Base-by-base conservation (phyloP, 1,140 invertebrate genomes). In the Drosophila littoralis region DNA sequence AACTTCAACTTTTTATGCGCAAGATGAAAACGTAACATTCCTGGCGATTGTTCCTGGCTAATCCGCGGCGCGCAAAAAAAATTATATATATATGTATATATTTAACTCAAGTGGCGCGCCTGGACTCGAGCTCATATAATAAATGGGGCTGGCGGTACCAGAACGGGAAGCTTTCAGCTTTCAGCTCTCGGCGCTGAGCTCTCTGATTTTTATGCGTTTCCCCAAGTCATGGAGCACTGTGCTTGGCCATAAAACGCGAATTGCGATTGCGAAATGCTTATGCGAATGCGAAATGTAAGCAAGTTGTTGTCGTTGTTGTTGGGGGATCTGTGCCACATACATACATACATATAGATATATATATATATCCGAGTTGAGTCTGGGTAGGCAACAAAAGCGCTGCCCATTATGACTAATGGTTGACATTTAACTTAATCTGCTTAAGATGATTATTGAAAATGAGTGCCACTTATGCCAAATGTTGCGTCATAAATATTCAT, bases 381-480 rank as follows among this genome's bases (percentile, higher is more conserved):
- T 65, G 68, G 68, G 55, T 50, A 77, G 57, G 71, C 65, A 76
- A 65, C 61, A 63, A 81, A 78, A 79, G 79, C 81, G 65, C 73
- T 82, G 83, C 72, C 84, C 84, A 89, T 89, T 89, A 89, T 89
- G 84, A 89, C 84, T 89, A 89, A 89, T 89, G 84, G 85, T 89
- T 89, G 84, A 89, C 84, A 89, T 89, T 89, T 89, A 89, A 84
- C 84, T 84, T 89, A 89, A 89, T 89, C 84, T 89, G 84, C 84
- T 89, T 89, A 89, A 89, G 84, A 89, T 89, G 84, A 89, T 89
- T 89, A 89, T 89, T 89, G 84, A 89, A 89, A 89, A 89, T 89
- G 84, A 89, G 84, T 89, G 81, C 81, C 84, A 89, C 84, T 89
- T 89, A 89, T 81, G 84, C 84, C 84, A 84, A 89, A 89, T 89